Conservation (phyloP, 2,797 vertebrate genomes). For the Okamejei kenojei region DNA sequence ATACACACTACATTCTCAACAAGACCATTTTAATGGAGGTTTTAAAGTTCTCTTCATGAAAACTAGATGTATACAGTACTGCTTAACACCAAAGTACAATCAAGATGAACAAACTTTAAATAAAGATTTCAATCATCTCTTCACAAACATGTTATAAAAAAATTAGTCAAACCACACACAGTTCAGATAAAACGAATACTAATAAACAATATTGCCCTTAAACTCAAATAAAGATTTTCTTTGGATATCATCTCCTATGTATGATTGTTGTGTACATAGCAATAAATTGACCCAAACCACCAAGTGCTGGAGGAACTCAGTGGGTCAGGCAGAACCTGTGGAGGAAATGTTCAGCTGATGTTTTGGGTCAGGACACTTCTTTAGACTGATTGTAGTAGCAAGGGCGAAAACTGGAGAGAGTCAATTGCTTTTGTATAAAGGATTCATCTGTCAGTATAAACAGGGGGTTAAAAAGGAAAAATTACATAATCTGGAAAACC, state of each 20-base stretch:
- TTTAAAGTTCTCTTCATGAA: background rate
- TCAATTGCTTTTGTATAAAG: background rate
- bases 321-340: no score
- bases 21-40: slow-evolving; percentile 1
- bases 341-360: no score
- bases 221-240: background rate
- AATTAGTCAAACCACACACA: background rate
- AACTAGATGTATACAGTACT: slow-evolving; percentile 20
- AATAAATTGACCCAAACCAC: background rate
- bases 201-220: slow-evolving; percentile 16
- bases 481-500: background rate
- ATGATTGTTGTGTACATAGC: background rate
- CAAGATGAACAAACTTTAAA: background rate
- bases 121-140: background rate
- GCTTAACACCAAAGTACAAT: background rate
- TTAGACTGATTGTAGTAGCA: no score
- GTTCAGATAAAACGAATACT: background rate
- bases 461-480: background rate
- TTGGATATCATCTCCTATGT: slow-evolving; percentile 1
- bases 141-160: background rate
- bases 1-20: background rate
- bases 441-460: background rate
- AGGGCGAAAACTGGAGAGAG: no score
- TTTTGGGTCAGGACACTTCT: no score
- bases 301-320: no score